These are phyloP conservation scores for Hemicrepidius hirtus DNA, from an alignment of 2,888 invertebrate species.

Conservation along the genomic window DNA sequence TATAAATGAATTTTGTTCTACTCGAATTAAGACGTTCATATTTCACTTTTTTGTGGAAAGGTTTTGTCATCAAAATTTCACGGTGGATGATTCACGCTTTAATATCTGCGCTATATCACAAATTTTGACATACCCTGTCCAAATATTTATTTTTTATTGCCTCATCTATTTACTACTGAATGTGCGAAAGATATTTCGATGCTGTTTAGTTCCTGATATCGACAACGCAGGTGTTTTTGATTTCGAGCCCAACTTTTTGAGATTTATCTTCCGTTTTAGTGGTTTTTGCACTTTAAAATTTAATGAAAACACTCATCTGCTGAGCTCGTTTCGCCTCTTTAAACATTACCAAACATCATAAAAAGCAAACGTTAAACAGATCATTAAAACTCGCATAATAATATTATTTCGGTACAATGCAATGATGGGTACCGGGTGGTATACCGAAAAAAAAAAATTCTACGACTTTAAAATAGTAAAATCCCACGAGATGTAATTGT, in stretches of 20 bases:
- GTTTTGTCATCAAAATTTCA: constrained; percentile 2
- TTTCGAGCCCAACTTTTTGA: background rate
- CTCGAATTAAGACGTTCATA: background rate
- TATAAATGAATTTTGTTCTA: background rate
- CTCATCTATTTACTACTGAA: constrained; percentile 16
- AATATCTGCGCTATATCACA: constrained; percentile 1
- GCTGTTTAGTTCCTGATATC: no score
- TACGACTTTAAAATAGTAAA: background rate
- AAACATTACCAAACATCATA: constrained; percentile 31
- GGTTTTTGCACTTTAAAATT: background rate
- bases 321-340: background rate
- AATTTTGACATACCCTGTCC: constrained; percentile 19
- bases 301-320: constrained; percentile 27
- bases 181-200: background rate
- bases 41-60: constrained; percentile 17
- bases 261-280: background rate
- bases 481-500: background rate
- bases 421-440: background rate
- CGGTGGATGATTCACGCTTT: constrained; percentile 1
- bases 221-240: no score
- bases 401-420: constrained; percentile 8
- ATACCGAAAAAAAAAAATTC: background rate
- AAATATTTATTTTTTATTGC: constrained; percentile 21
- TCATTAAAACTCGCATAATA: constrained; percentile 35
- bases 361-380: constrained; percentile 41